Evolutionary conservation across 2,888 invertebrate species (phyloP).

Genomic region (Eilema caniola): DNA sequence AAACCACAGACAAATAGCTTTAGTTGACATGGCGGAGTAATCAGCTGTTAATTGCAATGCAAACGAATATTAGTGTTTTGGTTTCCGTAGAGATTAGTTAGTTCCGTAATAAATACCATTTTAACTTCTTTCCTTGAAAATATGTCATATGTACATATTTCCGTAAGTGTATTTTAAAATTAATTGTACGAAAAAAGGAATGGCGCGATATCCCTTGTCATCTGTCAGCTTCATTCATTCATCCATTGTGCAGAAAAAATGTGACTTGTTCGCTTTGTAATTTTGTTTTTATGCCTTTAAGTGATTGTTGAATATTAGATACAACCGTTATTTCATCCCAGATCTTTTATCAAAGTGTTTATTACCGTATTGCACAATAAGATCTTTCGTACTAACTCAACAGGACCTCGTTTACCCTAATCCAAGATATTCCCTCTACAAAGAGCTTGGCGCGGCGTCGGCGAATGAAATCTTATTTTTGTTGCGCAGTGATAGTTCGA

Average conservation of each 20-base stretch:
- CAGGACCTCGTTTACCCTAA: conserved; percentile 50
- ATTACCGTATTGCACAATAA: conserved; percentile 57
- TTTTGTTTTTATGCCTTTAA: conserved; percentile 75
- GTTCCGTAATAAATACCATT: conserved; percentile 36
- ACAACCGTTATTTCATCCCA: conserved; percentile 63
- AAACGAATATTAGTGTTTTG: conserved; percentile 66
- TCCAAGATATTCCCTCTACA: conserved; percentile 74
- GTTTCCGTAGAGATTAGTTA: conserved; percentile 49
- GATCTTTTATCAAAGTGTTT: conserved; percentile 58
- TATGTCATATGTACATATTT: conserved; percentile 30
- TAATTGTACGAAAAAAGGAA: conserved; percentile 65
- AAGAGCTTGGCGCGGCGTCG: conserved; percentile 81
- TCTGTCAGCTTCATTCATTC: conserved; percentile 83
- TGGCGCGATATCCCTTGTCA: conserved; percentile 85
- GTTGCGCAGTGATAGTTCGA: conserved; percentile 64
- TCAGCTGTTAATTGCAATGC: conserved; percentile 85
- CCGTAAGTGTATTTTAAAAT: conserved; percentile 41
- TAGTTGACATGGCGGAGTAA: conserved; percentile 82
- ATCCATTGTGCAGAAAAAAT: conserved; percentile 86
- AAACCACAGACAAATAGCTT: conserved; percentile 53
- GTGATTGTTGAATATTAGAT: conserved; percentile 71
- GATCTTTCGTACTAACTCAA: conserved; percentile 39
- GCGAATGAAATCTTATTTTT: conserved; percentile 70
- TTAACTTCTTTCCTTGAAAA: conserved; percentile 44
- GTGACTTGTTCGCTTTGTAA: conserved; percentile 81